Conservation (phyloP, 2,888 invertebrate species). For the Tenthredo mesomela region DNA sequence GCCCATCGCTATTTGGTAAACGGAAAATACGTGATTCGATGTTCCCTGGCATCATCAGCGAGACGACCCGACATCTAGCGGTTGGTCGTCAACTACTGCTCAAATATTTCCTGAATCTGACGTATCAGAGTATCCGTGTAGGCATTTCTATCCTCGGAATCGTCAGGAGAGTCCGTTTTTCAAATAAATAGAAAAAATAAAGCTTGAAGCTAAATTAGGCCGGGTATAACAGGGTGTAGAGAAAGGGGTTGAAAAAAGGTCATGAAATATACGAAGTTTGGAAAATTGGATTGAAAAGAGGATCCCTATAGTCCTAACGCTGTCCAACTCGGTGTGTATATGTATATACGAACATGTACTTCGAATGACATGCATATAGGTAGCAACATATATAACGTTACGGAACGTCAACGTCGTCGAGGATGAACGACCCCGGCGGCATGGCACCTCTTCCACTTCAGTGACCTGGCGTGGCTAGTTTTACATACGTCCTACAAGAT, state of each 20-base stretch:
- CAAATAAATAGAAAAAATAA: not conserved
- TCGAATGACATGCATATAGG: not conserved
- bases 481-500: conserved; percentile 53
- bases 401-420: not conserved
- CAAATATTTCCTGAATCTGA: not conserved
- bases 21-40: too few relatives aligned
- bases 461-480: conserved; percentile 40
- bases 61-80: too few relatives aligned
- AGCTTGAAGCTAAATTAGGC: not conserved
- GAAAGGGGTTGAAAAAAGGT: not conserved
- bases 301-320: not conserved
- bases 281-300: not conserved
- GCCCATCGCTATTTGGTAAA: too few relatives aligned
- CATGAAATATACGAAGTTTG: not conserved
- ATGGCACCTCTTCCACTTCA: conserved; percentile 23
- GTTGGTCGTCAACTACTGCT: not conserved
- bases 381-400: not conserved
- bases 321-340: not conserved
- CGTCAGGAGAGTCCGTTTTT: not conserved
- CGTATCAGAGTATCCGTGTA: not conserved
- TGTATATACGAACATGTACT: not conserved
- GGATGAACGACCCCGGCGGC: conserved; percentile 3
- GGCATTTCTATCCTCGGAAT: not conserved
- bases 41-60: too few relatives aligned
- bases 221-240: not conserved